Evolutionary conservation across 2,113 vertebrate genomes (phyloP).

Genomic region (Phaethon lepturus): DNA sequence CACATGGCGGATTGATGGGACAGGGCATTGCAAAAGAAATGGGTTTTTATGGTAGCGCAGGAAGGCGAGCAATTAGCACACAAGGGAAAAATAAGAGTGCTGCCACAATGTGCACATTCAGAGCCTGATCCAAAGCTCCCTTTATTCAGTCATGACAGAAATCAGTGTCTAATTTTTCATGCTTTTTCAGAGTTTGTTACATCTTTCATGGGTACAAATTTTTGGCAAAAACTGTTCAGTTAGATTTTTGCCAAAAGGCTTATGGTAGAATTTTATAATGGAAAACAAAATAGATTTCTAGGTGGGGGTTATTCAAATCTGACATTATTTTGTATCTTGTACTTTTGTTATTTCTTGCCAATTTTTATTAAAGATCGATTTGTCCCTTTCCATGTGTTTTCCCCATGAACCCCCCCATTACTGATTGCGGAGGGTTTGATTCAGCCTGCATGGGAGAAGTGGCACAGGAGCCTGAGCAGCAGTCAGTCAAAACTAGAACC

Average conservation of each 20-base stretch:
- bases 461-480: not conserved
- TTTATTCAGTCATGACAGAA: constrained; percentile 8
- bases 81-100: constrained; percentile 19
- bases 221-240: constrained; percentile 9
- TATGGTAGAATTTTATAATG: constrained; percentile 21
- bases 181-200: constrained; percentile 20
- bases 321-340: not conserved
- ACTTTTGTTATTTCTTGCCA: not conserved
- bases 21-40: not conserved
- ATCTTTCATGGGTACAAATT: constrained; percentile 20
- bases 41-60: constrained; percentile 10
- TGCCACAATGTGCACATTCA: constrained; percentile 31
- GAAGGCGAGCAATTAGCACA: constrained; percentile 25
- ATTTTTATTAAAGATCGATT: not conserved
- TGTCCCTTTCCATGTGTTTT: not conserved
- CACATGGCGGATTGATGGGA: not conserved
- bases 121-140: constrained; percentile 7
- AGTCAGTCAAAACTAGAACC: not conserved
- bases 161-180: constrained; percentile 12
- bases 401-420: not conserved
- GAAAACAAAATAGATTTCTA: constrained; percentile 2
- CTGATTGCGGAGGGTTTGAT: not conserved
- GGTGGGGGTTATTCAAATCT: not conserved
- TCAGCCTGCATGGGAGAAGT: not conserved
- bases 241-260: constrained; percentile 23